phyloP scores from a whole-genome alignment of 2,797 vertebrate species.

The Xerus rutilus region DNA sequence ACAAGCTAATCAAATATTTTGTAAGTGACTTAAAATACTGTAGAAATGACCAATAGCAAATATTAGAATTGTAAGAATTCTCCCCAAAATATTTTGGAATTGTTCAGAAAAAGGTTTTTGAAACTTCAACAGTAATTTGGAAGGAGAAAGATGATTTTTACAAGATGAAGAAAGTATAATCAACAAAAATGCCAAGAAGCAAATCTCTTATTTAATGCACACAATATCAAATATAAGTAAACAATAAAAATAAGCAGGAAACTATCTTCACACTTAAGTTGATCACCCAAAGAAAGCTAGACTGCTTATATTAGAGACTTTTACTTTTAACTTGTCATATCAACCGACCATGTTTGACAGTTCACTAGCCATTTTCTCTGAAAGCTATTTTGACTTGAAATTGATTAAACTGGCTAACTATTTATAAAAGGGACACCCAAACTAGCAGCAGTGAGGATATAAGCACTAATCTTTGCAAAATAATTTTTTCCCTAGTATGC shows the following conservation, averaged over 20 bases:
- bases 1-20: slow-evolving; percentile 42
- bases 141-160: slow-evolving; percentile 26
- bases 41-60: slow-evolving; percentile 44
- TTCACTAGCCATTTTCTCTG: slow-evolving; percentile 39
- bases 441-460: not conserved
- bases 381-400: slow-evolving; percentile 46
- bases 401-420: not conserved
- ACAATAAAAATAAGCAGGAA: slow-evolving; percentile 46
- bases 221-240: not conserved
- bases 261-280: slow-evolving; percentile 30
- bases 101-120: slow-evolving; percentile 48
- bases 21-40: not conserved
- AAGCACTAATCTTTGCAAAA: not conserved
- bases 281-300: slow-evolving; percentile 25
- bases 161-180: slow-evolving; percentile 30
- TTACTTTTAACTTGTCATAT: slow-evolving; percentile 23
- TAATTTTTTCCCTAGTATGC: not conserved
- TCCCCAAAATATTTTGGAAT: slow-evolving; percentile 17
- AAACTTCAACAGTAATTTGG: slow-evolving; percentile 10
- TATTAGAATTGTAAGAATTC: slow-evolving; percentile 21
- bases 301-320: slow-evolving; percentile 26
- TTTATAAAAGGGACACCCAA: slow-evolving; percentile 44
- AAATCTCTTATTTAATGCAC: slow-evolving; percentile 22
- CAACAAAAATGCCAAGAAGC: slow-evolving; percentile 50
- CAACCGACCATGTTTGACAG: slow-evolving; percentile 15